phyloP scores from a whole-genome alignment of 2,113 vertebrate genomes.

The Planiliza haematocheilus region DNA sequence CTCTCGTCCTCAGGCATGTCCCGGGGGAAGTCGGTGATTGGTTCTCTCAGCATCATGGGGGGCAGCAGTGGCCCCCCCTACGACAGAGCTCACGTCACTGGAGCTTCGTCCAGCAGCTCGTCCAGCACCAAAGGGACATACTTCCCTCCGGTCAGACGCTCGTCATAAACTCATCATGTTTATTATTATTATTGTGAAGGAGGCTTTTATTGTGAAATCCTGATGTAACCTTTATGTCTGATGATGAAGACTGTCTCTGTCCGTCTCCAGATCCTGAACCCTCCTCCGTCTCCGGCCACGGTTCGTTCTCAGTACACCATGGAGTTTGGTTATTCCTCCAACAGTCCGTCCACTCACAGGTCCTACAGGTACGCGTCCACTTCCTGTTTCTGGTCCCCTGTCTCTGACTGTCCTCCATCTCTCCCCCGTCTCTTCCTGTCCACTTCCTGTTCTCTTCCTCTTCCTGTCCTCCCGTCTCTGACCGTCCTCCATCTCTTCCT shows the following conservation, averaged over 20 bases:
- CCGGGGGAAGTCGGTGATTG: constrained; percentile 96
- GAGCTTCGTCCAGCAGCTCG: constrained; percentile 97
- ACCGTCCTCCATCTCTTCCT: too few species aligned
- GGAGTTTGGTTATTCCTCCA: constrained; percentile 98
- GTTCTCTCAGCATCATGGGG: constrained; percentile 97
- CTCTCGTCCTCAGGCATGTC: constrained; percentile 89
- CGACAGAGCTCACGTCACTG: constrained; percentile 96
- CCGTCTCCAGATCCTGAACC: constrained; percentile 91
- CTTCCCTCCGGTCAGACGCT: constrained; percentile 89
- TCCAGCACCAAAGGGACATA: constrained; percentile 98
- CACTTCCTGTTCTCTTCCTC: neutral
- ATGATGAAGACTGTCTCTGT: too few species aligned
- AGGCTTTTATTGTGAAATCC: too few species aligned
- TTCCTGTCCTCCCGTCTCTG: neutral
- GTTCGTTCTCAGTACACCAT: constrained; percentile 97
- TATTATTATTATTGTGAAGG: too few species aligned
- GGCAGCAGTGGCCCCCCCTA: constrained; percentile 96
- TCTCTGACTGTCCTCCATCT: too few species aligned
- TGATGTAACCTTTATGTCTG: too few species aligned
- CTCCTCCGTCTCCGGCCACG: constrained; percentile 96
- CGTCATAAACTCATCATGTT: too few species aligned
- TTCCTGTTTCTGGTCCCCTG: neutral
- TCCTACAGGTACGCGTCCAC: constrained; percentile 90
- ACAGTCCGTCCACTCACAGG: constrained; percentile 97
- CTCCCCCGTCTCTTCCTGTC: too few species aligned